Evolutionary conservation across 2,888 invertebrate genomes (phyloP).

Genomic region (Drosophila kuntzei): DNA sequence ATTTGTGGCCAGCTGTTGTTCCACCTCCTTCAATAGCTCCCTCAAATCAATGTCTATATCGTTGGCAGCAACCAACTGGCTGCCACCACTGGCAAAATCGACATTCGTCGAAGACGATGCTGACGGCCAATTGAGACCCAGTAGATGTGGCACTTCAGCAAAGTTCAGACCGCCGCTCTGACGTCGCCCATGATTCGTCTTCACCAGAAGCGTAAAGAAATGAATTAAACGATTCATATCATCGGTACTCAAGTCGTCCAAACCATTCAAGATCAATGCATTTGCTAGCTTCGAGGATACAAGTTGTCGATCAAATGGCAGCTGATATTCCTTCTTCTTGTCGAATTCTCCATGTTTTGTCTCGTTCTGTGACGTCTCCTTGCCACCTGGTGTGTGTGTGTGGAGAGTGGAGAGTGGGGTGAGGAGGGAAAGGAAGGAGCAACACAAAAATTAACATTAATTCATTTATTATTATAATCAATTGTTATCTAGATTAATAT

Average conservation of each 20-base stretch:
- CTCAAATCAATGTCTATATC: slow-evolving; percentile 59
- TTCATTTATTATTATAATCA: slow-evolving; percentile 13
- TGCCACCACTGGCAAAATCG: slow-evolving; percentile 52
- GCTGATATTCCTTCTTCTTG: slow-evolving; percentile 39
- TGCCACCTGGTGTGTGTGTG: slow-evolving; percentile 21
- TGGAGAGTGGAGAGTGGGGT: background rate
- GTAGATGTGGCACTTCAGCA: slow-evolving; percentile 24
- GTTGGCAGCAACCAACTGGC: background rate
- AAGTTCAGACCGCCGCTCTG: slow-evolving; percentile 41
- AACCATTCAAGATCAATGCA: slow-evolving; percentile 91
- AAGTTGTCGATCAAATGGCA: slow-evolving; percentile 90
- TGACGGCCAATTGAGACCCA: slow-evolving; percentile 21
- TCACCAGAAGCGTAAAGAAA: slow-evolving; percentile 91
- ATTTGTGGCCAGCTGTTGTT: slow-evolving; percentile 58
- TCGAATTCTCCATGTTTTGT: slow-evolving; percentile 1
- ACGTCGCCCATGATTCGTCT: slow-evolving; percentile 72
- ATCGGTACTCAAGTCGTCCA: slow-evolving; percentile 91
- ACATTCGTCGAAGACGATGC: background rate
- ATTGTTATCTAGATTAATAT: background rate
- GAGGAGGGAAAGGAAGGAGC: slow-evolving; percentile 7
- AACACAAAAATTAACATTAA: slow-evolving; percentile 39
- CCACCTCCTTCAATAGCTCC: slow-evolving; percentile 75
- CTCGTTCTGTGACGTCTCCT: background rate
- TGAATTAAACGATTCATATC: slow-evolving; percentile 93
- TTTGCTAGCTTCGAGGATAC: slow-evolving; percentile 93